These are phyloP conservation scores for Heliothis virescens DNA, from an alignment of 1,140 invertebrate genomes.

Conservation along the genomic window DNA sequence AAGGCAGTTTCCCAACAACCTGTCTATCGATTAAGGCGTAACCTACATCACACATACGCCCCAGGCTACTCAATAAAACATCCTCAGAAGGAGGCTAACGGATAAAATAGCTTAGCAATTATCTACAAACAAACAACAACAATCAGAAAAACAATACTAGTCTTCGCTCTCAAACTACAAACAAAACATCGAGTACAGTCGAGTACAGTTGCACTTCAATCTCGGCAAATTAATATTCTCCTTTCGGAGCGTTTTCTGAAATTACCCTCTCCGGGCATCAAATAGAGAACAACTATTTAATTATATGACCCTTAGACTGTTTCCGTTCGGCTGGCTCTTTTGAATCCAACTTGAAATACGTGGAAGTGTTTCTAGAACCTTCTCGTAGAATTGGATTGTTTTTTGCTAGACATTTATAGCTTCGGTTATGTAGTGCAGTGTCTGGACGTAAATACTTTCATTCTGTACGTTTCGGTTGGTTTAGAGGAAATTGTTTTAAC, in stretches of 20 bases:
- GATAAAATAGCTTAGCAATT: neutral
- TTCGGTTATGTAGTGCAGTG: slow-evolving; percentile 41
- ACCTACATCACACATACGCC: no score
- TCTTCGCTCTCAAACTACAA: neutral
- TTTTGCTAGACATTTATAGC: slow-evolving; percentile 47
- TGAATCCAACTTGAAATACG: slow-evolving; percentile 53
- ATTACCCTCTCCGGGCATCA: slow-evolving; percentile 26
- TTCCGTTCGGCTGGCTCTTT: slow-evolving; percentile 53
- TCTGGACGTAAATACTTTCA: slow-evolving; percentile 45
- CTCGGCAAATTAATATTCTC: slow-evolving; percentile 39
- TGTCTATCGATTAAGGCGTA: neutral
- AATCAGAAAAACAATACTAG: slow-evolving; percentile 2
- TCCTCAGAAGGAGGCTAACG: neutral
- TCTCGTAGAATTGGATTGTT: slow-evolving; percentile 51
- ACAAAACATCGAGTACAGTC: slow-evolving; percentile 15
- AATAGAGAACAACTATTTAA: slow-evolving; percentile 56
- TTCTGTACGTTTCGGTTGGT: slow-evolving; percentile 26
- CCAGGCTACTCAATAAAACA: neutral
- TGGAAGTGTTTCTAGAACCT: slow-evolving; percentile 27
- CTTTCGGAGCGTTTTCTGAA: slow-evolving; percentile 5
- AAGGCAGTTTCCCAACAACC: neutral
- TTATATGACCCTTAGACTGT: slow-evolving; percentile 50
- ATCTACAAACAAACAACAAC: neutral
- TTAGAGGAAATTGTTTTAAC: neutral
- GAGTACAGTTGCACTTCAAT: slow-evolving; percentile 43